Evolutionary conservation across 2,888 invertebrate species (phyloP), one percentile per base, ranked within the genome.

Genomic region (Agrotis segetum): DNA sequence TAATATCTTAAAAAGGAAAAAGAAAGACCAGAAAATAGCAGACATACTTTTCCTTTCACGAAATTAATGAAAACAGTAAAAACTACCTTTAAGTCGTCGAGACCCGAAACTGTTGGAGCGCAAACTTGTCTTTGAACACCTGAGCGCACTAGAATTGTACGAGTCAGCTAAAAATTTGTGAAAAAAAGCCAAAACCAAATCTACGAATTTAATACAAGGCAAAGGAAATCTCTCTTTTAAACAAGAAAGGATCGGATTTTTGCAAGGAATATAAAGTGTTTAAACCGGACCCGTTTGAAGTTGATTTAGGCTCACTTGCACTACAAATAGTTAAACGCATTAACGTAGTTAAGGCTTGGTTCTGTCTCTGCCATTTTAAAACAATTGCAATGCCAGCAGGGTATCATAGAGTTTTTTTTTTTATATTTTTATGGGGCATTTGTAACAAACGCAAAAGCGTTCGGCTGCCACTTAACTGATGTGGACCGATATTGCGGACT

Each of bases 61-160:
- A 60, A 82, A 79, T 74, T 67, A 75, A 81, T 75, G 74, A 75
- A 74, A 72, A 53, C 67, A 56, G 61, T 79, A 79, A 82, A 78
- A 82, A 53, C 61, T 65, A 53, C 52, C 73, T 59, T 72, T 74
- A 62, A 49, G 47, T 21, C 61, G 19, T 3, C 24, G 50, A 34
- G 46, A 40, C 66, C 80, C 68, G 9, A 83, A 83, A 68, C 71
- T 53, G 59, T 58, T 77, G 62, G 60, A 84, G 77, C 67, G 77
- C 55, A 66, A 79, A 72, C 65, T 75, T 64, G 68, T 63, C 74
- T 67, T 75, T 78, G 73, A 77, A 76, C 85, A 84, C 83, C 84
- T 84, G 83, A 80, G 70, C 75, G 58, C 74, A 53, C 71, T 66
- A 59, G 64, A 52, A 62, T 70, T 83, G 73, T 64, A 70, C 65